Conservation (phyloP, 2,113 vertebrate genomes). For the Ageneiosus marmoratus region DNA sequence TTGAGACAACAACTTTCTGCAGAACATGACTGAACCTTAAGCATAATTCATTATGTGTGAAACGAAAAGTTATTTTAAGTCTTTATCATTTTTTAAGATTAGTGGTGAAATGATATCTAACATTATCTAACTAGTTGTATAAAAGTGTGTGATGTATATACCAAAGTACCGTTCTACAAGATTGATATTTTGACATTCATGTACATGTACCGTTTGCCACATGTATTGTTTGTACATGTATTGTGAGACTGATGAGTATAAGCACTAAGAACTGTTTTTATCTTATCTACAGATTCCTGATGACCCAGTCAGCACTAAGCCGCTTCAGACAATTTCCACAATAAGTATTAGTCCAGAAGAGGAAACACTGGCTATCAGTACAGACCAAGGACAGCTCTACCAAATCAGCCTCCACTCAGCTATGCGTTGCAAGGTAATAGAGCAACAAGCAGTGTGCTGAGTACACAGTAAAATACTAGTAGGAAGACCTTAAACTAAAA, state of each 20-base stretch:
- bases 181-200: background rate
- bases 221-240: too few species aligned
- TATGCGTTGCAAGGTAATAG: constrained; percentile 63
- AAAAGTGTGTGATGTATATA: background rate
- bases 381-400: constrained; percentile 83
- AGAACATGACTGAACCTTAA: background rate
- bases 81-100: background rate
- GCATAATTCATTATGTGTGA: background rate
- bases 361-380: constrained; percentile 79
- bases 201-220: too few species aligned
- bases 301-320: background rate
- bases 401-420: constrained; percentile 75
- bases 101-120: background rate
- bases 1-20: background rate
- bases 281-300: background rate
- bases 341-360: constrained; percentile 76
- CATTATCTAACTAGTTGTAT: too few species aligned
- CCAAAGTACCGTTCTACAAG: background rate
- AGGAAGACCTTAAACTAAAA: background rate
- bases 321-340: background rate
- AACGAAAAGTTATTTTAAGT: background rate
- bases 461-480: background rate
- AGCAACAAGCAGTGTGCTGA: background rate
- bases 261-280: background rate
- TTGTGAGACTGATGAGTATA: too few species aligned